These are phyloP conservation scores for Agrochola lychnidis DNA, from an alignment of 2,888 invertebrate species.

Conservation along the genomic window DNA sequence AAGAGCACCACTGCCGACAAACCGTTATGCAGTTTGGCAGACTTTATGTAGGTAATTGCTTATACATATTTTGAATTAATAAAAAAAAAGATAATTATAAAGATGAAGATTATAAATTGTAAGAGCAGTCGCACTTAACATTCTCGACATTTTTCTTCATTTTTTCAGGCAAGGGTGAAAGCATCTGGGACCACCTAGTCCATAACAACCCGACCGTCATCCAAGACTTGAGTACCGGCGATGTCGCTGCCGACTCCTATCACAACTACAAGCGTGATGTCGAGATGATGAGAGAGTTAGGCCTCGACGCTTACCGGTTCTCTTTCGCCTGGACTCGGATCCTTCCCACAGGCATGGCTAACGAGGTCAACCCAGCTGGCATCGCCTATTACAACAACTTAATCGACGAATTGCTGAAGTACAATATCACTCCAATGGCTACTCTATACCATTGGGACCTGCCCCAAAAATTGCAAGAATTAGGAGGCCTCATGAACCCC, in stretches of 20 bases:
- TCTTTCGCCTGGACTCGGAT: slow-evolving; percentile 92
- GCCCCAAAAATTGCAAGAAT: slow-evolving; percentile 87
- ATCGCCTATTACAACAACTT: slow-evolving; percentile 92
- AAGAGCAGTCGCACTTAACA: not conserved
- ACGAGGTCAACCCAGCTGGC: slow-evolving; percentile 90
- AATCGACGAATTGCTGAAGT: slow-evolving; percentile 91
- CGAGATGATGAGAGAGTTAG: slow-evolving; percentile 82
- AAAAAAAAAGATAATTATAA: too few relatives aligned
- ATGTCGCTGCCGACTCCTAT: slow-evolving; percentile 91
- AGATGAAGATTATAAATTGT: too few relatives aligned
- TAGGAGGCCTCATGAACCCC: slow-evolving; percentile 88
- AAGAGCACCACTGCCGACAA: too few relatives aligned
- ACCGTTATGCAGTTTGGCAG: too few relatives aligned
- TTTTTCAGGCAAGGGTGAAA: slow-evolving; percentile 74
- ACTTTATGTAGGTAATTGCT: too few relatives aligned
- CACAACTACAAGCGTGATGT: slow-evolving; percentile 90
- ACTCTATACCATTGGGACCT: slow-evolving; percentile 90
- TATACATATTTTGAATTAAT: too few relatives aligned
- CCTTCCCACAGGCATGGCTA: slow-evolving; percentile 89
- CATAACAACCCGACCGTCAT: slow-evolving; percentile 71
- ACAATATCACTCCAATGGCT: slow-evolving; percentile 91
- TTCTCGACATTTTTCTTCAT: not conserved
- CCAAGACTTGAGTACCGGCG: slow-evolving; percentile 85
- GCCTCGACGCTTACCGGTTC: slow-evolving; percentile 88
- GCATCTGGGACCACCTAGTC: slow-evolving; percentile 75